Evolutionary conservation across 1,140 invertebrate genomes (phyloP).

Genomic region (Drosophila takahashii): DNA sequence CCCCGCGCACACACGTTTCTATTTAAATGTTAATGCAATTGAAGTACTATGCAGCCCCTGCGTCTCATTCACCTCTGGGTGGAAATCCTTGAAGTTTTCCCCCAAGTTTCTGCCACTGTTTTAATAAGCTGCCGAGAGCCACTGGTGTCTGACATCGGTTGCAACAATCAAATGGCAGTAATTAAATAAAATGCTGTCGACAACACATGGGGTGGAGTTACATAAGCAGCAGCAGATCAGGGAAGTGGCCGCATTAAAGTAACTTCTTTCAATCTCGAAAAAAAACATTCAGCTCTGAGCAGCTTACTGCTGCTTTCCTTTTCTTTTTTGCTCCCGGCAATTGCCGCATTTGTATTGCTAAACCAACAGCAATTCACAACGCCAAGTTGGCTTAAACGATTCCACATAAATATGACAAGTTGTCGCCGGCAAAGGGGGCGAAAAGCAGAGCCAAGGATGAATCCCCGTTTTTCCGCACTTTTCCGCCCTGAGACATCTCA

Average conservation of each 20-base stretch:
- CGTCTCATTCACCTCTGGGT: too few relatives aligned
- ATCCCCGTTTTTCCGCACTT: constrained; percentile 45
- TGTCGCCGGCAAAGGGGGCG: constrained; percentile 23
- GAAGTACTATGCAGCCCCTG: constrained; percentile 20
- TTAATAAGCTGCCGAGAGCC: constrained; percentile 7
- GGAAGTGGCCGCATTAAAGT: constrained; percentile 22
- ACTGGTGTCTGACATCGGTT: constrained; percentile 10
- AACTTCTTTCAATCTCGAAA: constrained; percentile 46
- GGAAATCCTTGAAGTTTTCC: constrained; percentile 7
- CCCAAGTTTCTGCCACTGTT: constrained; percentile 11
- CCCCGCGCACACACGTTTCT: constrained; percentile 22
- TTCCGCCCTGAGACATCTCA: constrained; percentile 27
- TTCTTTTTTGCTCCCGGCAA: constrained; percentile 23
- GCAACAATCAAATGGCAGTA: constrained; percentile 51
- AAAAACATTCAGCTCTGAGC: constrained; percentile 35
- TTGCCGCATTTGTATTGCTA: constrained; percentile 68
- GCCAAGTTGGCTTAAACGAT: constrained; percentile 69
- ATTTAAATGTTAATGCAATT: constrained; percentile 62
- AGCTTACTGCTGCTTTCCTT: constrained; percentile 6
- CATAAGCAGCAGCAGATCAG: constrained; percentile 11
- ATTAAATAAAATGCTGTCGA: constrained; percentile 72
- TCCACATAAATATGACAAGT: constrained; percentile 79
- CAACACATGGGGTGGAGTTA: constrained; percentile 19
- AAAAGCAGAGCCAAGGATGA: constrained; percentile 21
- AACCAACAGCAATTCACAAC: constrained; percentile 34